Evolutionary conservation across 2,113 vertebrate genomes (phyloP).

Genomic region (Strix aluco): DNA sequence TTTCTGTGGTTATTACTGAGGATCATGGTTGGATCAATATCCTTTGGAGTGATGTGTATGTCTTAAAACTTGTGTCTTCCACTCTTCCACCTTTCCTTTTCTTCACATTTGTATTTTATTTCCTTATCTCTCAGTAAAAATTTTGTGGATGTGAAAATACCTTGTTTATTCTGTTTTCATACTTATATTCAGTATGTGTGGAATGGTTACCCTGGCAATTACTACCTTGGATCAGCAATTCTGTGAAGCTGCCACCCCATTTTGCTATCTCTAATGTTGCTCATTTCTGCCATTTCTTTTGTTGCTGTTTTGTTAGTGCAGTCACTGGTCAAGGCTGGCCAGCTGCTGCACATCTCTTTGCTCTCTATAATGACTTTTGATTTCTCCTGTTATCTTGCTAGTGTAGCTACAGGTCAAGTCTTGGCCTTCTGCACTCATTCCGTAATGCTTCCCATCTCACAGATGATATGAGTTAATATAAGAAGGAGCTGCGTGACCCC

Average conservation of each 20-base stretch:
- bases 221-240: neutral
- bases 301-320: neutral
- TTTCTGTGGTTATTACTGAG: neutral
- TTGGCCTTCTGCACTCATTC: neutral
- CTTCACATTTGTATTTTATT: neutral
- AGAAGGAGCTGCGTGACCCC: neutral
- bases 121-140: neutral
- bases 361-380: neutral
- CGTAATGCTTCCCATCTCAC: neutral
- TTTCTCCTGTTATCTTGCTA: neutral
- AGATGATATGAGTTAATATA: neutral
- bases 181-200: neutral
- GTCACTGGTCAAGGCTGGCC: neutral
- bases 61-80: neutral
- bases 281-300: neutral
- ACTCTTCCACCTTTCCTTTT: neutral
- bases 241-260: neutral
- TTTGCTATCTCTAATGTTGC: neutral
- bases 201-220: neutral
- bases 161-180: neutral
- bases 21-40: neutral
- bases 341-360: neutral
- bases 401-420: neutral
- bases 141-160: neutral
- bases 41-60: neutral